phyloP scores from a whole-genome alignment of 2,888 invertebrate species.

The Clitarchus hookeri region DNA sequence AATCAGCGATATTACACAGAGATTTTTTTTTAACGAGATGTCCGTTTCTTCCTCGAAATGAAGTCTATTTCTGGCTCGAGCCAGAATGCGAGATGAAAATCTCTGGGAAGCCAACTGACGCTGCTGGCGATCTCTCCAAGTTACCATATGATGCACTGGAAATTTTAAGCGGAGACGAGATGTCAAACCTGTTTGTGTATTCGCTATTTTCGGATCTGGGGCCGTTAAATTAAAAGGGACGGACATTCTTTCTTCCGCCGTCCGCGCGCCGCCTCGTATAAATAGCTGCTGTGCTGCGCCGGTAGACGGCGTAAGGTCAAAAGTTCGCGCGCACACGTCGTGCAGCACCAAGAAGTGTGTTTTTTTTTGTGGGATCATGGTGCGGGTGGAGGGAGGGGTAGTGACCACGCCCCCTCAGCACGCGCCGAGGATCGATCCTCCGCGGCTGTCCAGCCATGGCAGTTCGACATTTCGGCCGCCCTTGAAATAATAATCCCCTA shows the following conservation, averaged over 20 bases:
- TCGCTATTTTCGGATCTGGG: not conserved
- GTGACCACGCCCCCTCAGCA: constrained; percentile 4
- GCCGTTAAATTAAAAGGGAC: not conserved
- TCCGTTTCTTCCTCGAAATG: too few species aligned
- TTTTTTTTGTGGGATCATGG: not conserved
- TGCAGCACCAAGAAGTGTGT: not conserved
- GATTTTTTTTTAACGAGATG: too few species aligned
- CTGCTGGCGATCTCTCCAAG: too few species aligned
- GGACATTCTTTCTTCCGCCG: not conserved
- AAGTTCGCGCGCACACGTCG: not conserved
- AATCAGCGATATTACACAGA: too few species aligned
- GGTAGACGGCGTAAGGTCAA: not conserved
- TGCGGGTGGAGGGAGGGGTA: not conserved
- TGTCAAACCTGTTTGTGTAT: not conserved
- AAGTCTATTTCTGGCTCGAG: too few species aligned
- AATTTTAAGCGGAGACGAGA: not conserved
- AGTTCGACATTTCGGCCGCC: constrained; percentile 14
- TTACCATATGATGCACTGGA: too few species aligned
- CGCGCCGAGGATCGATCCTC: constrained; percentile 6
- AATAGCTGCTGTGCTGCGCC: not conserved
- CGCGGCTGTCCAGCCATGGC: not conserved
- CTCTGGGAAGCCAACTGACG: too few species aligned
- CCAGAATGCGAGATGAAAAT: too few species aligned
- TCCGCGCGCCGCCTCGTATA: not conserved
- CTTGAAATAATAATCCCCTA: not conserved